Evolutionary conservation across 2,113 vertebrate genomes (phyloP).

Genomic region (Eonycteris spelaea): DNA sequence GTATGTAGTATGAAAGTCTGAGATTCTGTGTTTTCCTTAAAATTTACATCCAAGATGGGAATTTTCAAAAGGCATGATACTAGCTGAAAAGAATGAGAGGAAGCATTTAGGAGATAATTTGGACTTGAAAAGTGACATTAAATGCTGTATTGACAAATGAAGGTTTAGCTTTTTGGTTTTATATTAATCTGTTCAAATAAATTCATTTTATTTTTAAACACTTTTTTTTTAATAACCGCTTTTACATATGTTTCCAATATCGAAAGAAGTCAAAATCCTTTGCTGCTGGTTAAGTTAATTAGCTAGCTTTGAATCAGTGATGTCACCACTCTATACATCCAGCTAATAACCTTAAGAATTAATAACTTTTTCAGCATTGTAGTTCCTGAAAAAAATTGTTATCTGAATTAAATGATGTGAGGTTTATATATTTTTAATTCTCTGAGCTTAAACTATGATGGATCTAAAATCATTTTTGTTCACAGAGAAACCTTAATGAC

Average conservation of each 20-base stretch:
- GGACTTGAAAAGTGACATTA: not conserved
- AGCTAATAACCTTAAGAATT: not conserved
- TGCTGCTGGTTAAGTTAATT: not conserved
- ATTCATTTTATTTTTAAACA: not conserved
- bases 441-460: not conserved
- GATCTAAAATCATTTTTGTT: not conserved
- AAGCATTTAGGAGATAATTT: not conserved
- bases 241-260: not conserved
- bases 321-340: not conserved
- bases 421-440: not conserved
- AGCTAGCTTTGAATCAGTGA: not conserved
- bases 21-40: not conserved
- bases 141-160: not conserved
- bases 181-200: not conserved
- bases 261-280: not conserved
- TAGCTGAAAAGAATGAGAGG: not conserved
- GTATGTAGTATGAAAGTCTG: not conserved
- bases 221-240: not conserved
- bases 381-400: not conserved
- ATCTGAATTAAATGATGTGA: not conserved
- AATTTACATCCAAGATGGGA: not conserved
- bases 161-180: not conserved
- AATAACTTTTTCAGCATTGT: slow-evolving; percentile 28
- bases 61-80: not conserved
- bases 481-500: not conserved